Base-by-base conservation (phyloP, 2,113 vertebrate genomes). In the Pristiophorus japonicus region DNA sequence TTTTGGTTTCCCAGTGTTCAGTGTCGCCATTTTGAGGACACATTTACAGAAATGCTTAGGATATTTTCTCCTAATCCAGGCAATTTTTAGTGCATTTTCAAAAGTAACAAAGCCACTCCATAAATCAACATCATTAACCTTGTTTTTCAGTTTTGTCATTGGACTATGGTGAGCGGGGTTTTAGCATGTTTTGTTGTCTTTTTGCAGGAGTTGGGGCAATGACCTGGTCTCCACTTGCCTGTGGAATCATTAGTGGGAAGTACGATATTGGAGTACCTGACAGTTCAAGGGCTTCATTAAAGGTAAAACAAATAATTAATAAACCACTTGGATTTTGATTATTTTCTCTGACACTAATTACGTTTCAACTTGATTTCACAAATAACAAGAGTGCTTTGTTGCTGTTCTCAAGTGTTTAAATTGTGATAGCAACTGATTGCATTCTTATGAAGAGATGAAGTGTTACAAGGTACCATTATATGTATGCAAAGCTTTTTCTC, bases 191-290 rank as follows among this genome's bases (percentile, higher is more conserved):
- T 11, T 16, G 38, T 51, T 73, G 20, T 73, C 30, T 73, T 87
- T 96, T 95, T 8, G 3, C 95, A 99, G 99, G 99, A 47, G 99
- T 99, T 0, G 99, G 99, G 34, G 99, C 99, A 0, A 99, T 99
- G 99, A 99, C 99, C 0, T 99, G 99, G 99, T 99, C 99, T 63
- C 99, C 99, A 0, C 98, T 99, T 51, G 99, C 99, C 59, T 99
- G 99, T 92, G 99, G 99, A 95, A 99, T 99, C 97, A 99, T 99
- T 97, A 98, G 98, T 84, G 99, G 99, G 96, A 99, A 99, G 97
- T 99, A 99, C 0, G 98, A 99, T 96, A 99, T 99, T 0, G 99
- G 99, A 45, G 99, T 99, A 96, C 99, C 99, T 84, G 99, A 99
- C 96, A 98, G 98, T 96, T 99, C 99, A 92, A 98, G 99, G 96